Conservation (phyloP, 2,888 invertebrate genomes). For the Melanchra persicariae region DNA sequence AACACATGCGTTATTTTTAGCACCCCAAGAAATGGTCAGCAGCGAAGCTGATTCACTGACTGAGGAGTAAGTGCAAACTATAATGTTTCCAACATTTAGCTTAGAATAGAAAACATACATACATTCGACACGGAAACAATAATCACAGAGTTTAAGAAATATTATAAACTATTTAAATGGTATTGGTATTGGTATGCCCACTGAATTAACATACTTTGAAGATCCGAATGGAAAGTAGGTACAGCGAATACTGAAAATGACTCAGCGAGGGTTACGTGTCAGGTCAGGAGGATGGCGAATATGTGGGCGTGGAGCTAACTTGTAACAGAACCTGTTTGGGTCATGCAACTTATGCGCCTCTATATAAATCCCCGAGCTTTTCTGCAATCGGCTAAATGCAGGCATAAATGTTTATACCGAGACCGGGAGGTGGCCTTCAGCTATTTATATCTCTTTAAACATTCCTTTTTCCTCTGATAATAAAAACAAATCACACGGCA, state of each 20-base stretch:
- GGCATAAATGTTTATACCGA: constrained; percentile 65
- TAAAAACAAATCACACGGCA: constrained; percentile 35
- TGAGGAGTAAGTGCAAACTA: neutral
- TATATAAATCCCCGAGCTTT: constrained; percentile 84
- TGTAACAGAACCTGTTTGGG: constrained; percentile 87
- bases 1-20: constrained; percentile 68
- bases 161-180: no score
- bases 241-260: constrained; percentile 71
- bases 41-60: constrained; percentile 42
- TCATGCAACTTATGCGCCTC: constrained; percentile 86
- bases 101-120: constrained; percentile 1
- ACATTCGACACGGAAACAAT: neutral
- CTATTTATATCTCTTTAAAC: constrained; percentile 73
- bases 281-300: constrained; percentile 81
- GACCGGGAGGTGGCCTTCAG: constrained; percentile 73
- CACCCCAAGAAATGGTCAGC: constrained; percentile 58
- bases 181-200: neutral
- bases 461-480: constrained; percentile 27
- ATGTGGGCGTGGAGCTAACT: constrained; percentile 82
- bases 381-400: constrained; percentile 78
- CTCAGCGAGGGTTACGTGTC: constrained; percentile 79
- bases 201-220: constrained; percentile 33
- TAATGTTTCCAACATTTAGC: constrained; percentile 4
- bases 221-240: constrained; percentile 53
- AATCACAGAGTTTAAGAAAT: neutral